Conservation (phyloP, 2,888 invertebrate genomes). For the Cataglyphis livida region DNA sequence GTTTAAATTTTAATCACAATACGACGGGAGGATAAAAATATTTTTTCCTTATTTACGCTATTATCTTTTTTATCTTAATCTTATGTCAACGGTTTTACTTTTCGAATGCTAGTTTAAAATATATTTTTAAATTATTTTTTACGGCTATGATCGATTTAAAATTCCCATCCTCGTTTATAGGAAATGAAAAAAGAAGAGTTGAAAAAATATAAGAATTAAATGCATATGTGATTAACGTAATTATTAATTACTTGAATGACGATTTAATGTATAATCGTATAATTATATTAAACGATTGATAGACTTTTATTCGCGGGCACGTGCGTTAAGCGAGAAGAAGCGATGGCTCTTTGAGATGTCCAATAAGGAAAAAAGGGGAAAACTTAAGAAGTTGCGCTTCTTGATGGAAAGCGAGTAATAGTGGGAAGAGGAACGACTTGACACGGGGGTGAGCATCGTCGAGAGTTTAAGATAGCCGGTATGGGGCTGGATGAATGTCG, state of each 20-base stretch:
- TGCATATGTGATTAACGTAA: background rate
- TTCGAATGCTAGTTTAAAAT: background rate
- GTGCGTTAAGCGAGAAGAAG: conserved; percentile 8
- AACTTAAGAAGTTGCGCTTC: conserved; percentile 25
- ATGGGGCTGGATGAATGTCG: conserved; percentile 52
- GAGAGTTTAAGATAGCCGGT: conserved; percentile 57
- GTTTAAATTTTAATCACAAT: background rate
- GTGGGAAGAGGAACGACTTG: conserved; percentile 38
- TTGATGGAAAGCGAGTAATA: conserved; percentile 16
- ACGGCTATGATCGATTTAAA: background rate
- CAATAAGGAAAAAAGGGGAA: conserved; percentile 17
- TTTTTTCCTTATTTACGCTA: background rate
- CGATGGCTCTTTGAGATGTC: conserved; percentile 26
- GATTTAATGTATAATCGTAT: background rate
- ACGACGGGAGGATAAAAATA: background rate
- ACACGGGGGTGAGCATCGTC: conserved; percentile 15
- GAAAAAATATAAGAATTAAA: background rate
- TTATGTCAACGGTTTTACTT: background rate
- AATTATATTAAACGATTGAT: conserved; percentile 16
- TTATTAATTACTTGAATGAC: background rate
- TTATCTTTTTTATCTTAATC: background rate
- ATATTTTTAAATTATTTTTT: background rate
- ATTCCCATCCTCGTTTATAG: background rate
- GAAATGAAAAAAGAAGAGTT: background rate
- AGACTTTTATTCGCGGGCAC: conserved; percentile 12